A percentile compares a stretch with the other conserved stretches of the same genome.
Conservation (phyloP, 1,140 invertebrate species). For the Elymnias hypermnestra region DNA sequence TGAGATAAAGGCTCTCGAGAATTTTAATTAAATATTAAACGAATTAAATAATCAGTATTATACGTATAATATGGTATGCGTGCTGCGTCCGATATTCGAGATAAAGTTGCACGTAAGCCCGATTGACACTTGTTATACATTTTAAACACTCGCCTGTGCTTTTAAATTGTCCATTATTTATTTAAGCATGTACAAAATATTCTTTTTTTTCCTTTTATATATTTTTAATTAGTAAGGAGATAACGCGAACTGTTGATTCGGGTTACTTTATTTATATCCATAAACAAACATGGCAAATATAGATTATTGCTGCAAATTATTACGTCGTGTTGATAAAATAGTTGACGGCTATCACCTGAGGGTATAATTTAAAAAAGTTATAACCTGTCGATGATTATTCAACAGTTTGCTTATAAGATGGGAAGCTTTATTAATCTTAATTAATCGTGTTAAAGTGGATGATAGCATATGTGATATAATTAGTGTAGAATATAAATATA, state of each 20-base stretch:
- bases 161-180: conserved; percentile 37
- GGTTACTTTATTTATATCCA: conserved; percentile 20
- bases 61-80: conserved; percentile 67
- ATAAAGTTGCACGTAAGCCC: conserved; percentile 50
- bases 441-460: conserved; percentile 55
- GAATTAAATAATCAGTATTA: conserved; percentile 76
- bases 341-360: conserved; percentile 5
- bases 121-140: conserved; percentile 47
- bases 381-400: conserved; percentile 18
- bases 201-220: conserved; percentile 23
- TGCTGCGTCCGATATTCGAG: conserved; percentile 54
- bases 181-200: conserved; percentile 33
- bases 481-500: conserved; percentile 35
- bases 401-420: conserved; percentile 48
- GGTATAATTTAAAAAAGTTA: too few relatives aligned
- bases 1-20: conserved; percentile 71
- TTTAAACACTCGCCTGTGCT: conserved; percentile 38
- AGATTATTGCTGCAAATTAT: conserved; percentile 6
- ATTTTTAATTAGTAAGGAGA: conserved; percentile 32
- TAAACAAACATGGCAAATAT: conserved; percentile 10
- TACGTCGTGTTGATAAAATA: too few relatives aligned
- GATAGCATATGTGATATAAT: conserved; percentile 72
- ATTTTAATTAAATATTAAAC: conserved; percentile 75
- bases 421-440: conserved; percentile 50
- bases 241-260: conserved; percentile 42